Conservation (phyloP, 2,888 invertebrate species). For the Carcina quercana region DNA sequence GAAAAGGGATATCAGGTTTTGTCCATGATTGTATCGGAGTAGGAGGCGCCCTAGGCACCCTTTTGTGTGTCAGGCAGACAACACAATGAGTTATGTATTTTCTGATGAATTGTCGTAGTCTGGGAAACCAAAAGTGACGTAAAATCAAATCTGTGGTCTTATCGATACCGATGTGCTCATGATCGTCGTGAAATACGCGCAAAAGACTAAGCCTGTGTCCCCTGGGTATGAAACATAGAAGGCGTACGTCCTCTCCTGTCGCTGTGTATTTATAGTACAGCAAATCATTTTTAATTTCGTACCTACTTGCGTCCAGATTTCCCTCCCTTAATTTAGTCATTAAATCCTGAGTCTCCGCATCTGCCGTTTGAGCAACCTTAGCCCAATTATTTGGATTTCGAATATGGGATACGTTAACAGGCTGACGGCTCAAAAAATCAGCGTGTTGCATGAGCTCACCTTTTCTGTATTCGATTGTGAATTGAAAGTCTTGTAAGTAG, state of each 20-base stretch:
- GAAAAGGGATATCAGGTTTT: background rate
- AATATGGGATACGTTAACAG: background rate
- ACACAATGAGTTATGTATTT: background rate
- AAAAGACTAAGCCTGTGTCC: background rate
- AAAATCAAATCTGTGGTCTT: background rate
- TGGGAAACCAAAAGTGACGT: background rate
- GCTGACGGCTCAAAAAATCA: background rate
- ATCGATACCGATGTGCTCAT: background rate
- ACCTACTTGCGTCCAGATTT: background rate
- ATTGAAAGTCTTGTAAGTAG: background rate
- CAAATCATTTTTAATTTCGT: background rate
- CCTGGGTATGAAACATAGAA: background rate
- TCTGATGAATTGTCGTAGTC: background rate
- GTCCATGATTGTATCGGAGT: background rate
- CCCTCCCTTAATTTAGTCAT: background rate
- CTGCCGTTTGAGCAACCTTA: background rate
- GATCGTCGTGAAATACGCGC: background rate
- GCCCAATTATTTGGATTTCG: background rate
- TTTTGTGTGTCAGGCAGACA: background rate
- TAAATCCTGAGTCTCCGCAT: background rate
- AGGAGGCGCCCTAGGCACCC: background rate
- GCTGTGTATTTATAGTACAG: background rate
- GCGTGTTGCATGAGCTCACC: background rate
- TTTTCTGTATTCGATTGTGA: background rate
- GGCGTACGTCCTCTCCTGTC: background rate